Percentiles rank a stretch among this genome's conserved stretches.
These are phyloP conservation scores for Oxyura jamaicensis DNA, from an alignment of 2,113 vertebrate species.

Conservation along the genomic window DNA sequence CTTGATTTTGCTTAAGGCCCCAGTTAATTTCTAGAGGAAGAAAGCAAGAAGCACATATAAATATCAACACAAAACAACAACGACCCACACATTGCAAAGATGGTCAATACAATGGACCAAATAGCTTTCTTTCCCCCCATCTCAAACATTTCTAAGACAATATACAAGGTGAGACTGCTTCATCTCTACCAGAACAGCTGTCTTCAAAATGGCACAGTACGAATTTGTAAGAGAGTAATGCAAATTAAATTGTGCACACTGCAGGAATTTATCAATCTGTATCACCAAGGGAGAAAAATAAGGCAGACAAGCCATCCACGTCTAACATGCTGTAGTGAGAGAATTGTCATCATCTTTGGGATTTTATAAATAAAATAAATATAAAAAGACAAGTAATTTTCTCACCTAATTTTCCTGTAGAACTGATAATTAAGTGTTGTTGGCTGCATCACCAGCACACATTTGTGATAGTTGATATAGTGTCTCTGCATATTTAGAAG, in stretches of 20 bases:
- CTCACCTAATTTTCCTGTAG: conserved; percentile 86
- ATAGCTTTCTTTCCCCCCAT: background rate
- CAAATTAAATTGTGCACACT: background rate
- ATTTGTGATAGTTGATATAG: conserved; percentile 78
- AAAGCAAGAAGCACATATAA: background rate
- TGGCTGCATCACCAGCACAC: conserved; percentile 77
- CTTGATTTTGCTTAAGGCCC: background rate
- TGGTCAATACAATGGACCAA: background rate
- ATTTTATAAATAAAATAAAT: conserved; percentile 84
- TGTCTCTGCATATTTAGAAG: conserved; percentile 83
- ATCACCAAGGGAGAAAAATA: background rate
- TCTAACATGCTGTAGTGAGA: conserved; percentile 47
- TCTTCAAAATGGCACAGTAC: background rate
- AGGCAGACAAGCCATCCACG: conserved; percentile 8
- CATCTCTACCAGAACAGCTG: background rate
- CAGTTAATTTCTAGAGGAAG: background rate
- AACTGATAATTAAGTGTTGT: conserved; percentile 88
- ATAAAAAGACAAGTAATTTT: conserved; percentile 86
- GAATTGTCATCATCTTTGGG: conserved; percentile 64
- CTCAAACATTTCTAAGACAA: background rate
- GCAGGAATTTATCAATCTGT: background rate
- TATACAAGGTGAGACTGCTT: background rate
- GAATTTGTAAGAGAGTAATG: background rate
- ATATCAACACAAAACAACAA: background rate
- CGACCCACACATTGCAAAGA: background rate